Evolutionary conservation across 2,888 invertebrate species (phyloP), one percentile per base, ranked within the genome.

Genomic region (Melipona beecheii): DNA sequence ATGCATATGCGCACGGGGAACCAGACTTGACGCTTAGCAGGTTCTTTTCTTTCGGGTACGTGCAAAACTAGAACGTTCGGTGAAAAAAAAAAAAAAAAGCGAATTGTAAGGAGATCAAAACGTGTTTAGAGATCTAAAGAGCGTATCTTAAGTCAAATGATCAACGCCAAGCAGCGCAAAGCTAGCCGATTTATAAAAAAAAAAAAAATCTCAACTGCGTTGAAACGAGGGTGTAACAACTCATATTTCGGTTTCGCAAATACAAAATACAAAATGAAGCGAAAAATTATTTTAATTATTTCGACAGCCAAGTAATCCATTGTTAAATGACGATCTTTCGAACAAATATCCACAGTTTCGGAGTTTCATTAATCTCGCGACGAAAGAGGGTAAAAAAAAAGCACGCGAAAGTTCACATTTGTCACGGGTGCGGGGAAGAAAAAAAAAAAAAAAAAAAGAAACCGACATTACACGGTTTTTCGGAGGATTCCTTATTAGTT

Each of bases 401-500:
- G 0, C 19, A 36, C 15, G 4, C 24, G 1, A 4, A 56, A 60
- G 17, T 60, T 13, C 58, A 43, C 27, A 36, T 15, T 21, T 27
- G 21, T 52, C 17, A 24, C 19, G 4, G 27, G 27, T 1, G 27
- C 27, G 27, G 31, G 31, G 31, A 4, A 43, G 9, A 43, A 2
- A 36, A 36, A 9, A 36, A 1, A 60, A 31, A 19, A 43, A 9
- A 62, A 15, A 62, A 6, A 43, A 2, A 24, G 13, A 60, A 13
- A 5, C 27, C 6, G 24, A 49, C n/a, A 17, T 43, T 66, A 15
- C 49, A 31, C 54, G 19, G 5, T 78, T 43, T 65, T 52, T 27
- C 2, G 43, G 31, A 49, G 43, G 60, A 65, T 71, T 73, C n/a
- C 54, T 31, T 56, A 69, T 73, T 68, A 79, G 49, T 36, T 54